A percentile compares a stretch with the other conserved stretches of the same genome.
Evolutionary conservation across 2,888 invertebrate genomes (phyloP).

Genomic region (Plebejus anna): DNA sequence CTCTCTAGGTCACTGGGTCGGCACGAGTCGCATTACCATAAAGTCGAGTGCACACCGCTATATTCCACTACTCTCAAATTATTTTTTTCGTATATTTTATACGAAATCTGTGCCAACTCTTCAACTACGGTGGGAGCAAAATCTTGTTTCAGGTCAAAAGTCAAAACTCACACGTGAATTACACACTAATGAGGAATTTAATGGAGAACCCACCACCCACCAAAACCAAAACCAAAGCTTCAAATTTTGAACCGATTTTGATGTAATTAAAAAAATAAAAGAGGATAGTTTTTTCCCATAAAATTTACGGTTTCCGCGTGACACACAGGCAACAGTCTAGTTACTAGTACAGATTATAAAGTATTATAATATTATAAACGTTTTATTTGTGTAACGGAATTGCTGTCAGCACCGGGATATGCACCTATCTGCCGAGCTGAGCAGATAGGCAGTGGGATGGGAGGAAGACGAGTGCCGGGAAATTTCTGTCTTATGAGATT

Average conservation of each 20-base stretch:
- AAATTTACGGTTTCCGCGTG: too few species aligned
- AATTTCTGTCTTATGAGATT: constrained; percentile 5
- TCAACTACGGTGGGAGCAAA: background rate
- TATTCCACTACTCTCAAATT: background rate
- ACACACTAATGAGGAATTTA: too few species aligned
- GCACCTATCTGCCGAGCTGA: too few species aligned
- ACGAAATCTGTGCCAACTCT: constrained; percentile 17
- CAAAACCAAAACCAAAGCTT: too few species aligned
- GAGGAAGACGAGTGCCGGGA: constrained; percentile 2
- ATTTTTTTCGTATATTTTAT: constrained; percentile 11
- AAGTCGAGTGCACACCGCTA: constrained; percentile 12
- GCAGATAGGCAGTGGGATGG: background rate
- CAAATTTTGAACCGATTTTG: too few species aligned
- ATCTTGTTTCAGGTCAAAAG: background rate
- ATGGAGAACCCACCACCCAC: too few species aligned
- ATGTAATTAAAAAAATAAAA: too few species aligned
- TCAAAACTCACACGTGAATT: background rate
- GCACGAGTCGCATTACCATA: constrained; percentile 2
- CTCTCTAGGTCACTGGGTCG: constrained; percentile 9
- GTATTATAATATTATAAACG: too few species aligned
- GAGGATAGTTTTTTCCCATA: too few species aligned
- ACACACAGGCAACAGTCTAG: too few species aligned
- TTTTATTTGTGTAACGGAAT: too few species aligned
- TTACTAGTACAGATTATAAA: too few species aligned
- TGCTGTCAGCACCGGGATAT: background rate